Conservation (phyloP, 2,113 vertebrate species). For the Chinchilla lanigera region DNA sequence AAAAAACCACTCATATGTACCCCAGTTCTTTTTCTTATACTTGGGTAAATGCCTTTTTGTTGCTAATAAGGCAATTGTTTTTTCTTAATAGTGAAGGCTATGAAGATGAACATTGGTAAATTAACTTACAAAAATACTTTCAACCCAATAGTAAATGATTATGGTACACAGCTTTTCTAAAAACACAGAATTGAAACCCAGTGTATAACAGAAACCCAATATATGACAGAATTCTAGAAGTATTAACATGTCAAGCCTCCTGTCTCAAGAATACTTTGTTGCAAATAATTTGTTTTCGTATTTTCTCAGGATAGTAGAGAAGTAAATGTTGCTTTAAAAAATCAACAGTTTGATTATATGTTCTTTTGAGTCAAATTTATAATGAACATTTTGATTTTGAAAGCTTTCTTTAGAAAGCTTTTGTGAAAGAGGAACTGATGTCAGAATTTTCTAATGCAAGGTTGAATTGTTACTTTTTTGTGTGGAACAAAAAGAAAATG, state of each 20-base stretch:
- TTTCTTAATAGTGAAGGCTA: not conserved
- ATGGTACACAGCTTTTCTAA: not conserved
- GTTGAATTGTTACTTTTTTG: not conserved
- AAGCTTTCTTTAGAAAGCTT: not conserved
- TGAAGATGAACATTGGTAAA: not conserved
- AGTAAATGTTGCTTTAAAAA: not conserved
- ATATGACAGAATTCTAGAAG: not conserved
- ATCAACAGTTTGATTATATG: not conserved
- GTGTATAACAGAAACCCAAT: not conserved
- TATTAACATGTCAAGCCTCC: not conserved
- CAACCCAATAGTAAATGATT: not conserved
- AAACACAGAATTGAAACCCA: not conserved
- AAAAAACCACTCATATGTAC: too few species aligned
- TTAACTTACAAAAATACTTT: slow-evolving; percentile 22
- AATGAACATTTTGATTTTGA: slow-evolving; percentile 17
- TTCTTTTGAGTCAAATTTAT: not conserved
- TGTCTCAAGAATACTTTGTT: not conserved
- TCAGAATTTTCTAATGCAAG: not conserved
- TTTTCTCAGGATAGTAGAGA: not conserved
- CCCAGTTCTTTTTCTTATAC: not conserved
- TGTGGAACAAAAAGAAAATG: too few species aligned
- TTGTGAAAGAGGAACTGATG: not conserved
- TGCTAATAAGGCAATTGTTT: not conserved
- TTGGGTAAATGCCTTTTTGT: not conserved
- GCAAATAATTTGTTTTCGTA: not conserved